Evolutionary conservation across 2,113 vertebrate species (phyloP), one percentile per base, ranked within the genome.

Genomic region (Oncorhynchus tshawytscha): DNA sequence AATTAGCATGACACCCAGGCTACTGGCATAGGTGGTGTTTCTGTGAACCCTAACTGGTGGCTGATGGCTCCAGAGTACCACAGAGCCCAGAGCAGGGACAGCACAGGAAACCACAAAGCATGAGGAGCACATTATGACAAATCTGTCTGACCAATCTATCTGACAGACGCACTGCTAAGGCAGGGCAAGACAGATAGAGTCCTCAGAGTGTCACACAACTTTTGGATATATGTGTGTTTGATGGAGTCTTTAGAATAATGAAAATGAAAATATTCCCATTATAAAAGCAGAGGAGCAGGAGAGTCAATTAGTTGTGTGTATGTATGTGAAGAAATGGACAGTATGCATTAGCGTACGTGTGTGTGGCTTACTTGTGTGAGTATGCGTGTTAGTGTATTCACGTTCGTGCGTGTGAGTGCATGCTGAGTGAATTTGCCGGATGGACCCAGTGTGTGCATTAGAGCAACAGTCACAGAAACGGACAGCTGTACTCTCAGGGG

Each of bases 401-500:
- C 13, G 57, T 31, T 59, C 9, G 2, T 45, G 39, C 39, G 48
- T 34, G 39, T 65, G n/a, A 7, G 54, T 24, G 39, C 67, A 75
- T 39, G 67, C 73, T 67, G 82, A 81, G 82, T 76, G 72, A 82
- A 79, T 82, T 82, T 83, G 87, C 72, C 81, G 84, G 80, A 59
- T 79, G 84, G 80, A 59, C 81, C 73, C 60, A 72, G 86, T 87
- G 89, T 74, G 86, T 87, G 89, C 87, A 90, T 91, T 92, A 92
- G 87, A 89, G 87, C 87, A 88, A 90, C 93, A 91, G 86, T 87
- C 91, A 88, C 90, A 90, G 86, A 84, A 91, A 92, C 90, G 92
- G 93, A 93, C 92, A 93, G 89, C 90, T 92, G 91, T 86, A 88
- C 84, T 94, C 94, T 83, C 92, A n/a, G 81, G 91, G 92, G 94